These are phyloP conservation scores for Leptinotarsa juncta DNA, from an alignment of 2,888 invertebrate species.

Conservation along the genomic window DNA sequence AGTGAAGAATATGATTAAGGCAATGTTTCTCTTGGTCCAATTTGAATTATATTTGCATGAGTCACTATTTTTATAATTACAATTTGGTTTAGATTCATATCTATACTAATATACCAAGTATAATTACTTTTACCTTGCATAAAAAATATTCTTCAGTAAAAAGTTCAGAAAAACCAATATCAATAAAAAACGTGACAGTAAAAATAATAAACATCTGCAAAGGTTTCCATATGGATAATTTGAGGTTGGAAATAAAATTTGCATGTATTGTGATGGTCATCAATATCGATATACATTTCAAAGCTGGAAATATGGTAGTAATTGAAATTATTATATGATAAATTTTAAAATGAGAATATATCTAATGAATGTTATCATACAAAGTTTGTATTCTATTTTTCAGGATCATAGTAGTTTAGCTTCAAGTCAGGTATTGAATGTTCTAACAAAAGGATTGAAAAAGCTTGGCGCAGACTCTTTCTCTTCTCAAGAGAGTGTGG, in stretches of 20 bases:
- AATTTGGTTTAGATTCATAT: not conserved
- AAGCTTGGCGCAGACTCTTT: conserved; percentile 80
- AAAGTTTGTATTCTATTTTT: conserved; percentile 32
- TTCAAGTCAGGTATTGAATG: conserved; percentile 68
- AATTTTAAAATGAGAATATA: not conserved
- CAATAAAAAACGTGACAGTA: not conserved
- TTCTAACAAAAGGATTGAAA: conserved; percentile 82
- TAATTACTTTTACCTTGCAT: not conserved
- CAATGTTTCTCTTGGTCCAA: too few relatives aligned
- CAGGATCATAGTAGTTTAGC: conserved; percentile 65
- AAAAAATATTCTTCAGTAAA: not conserved
- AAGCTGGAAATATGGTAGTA: not conserved
- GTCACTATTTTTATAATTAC: too few relatives aligned
- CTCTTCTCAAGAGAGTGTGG: conserved; percentile 71
- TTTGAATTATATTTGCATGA: too few relatives aligned
- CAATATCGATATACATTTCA: not conserved
- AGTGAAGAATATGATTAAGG: too few relatives aligned
- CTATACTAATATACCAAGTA: not conserved
- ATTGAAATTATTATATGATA: too few relatives aligned
- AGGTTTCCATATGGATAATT: conserved; percentile 9
- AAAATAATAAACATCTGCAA: not conserved
- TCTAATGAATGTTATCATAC: not conserved
- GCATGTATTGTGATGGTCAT: not conserved
- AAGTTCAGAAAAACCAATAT: not conserved
- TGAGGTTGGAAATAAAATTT: conserved; percentile 13